Evolutionary conservation across 2,888 invertebrate genomes (phyloP), one percentile per base, ranked within the genome.

Genomic region (Drosophila melanosoma): DNA sequence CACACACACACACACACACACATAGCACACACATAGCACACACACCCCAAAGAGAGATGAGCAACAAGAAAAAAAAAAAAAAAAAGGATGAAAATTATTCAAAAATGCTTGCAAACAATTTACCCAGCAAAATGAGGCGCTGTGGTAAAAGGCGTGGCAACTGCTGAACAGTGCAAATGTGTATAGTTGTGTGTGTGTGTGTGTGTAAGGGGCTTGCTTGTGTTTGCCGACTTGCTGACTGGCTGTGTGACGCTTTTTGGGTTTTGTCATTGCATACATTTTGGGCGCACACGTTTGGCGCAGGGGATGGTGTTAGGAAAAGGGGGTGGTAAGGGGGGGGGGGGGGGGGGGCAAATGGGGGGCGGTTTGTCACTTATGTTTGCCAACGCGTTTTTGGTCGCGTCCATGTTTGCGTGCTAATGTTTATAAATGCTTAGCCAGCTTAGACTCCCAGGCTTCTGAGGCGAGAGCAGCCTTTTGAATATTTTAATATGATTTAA

Each of bases 401-500:
- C 87, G 82, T 79, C 82, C 81, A 83, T 83, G 84, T 85, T 90
- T 89, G 84, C 90, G 83, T 90, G 88, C 87, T 89, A 91, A 90
- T 90, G 89, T 90, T 91, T 90, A 90, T 90, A 87, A 91, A 91
- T 91, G 89, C 89, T 85, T 79, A 74, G 82, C 78, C 74, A 79
- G 82, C 79, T 82, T 74, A 82, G 81, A 76, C 70, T 79, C 42
- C 57, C 51, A 62, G 52, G 29, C 38, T 56, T 58, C 73, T 59
- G 72, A 64, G 73, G 8, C 17, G 17, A 38, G 58, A 74, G 79
- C 82, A 83, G 82, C 68, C 81, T 87, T 85, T 90, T 91, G 90
- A 91, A 91, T 91, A 91, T 91, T 91, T 91, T 91, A 91, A 91
- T 91, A 91, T 91, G 87, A 91, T 91, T 91, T 91, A 90, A 87